phyloP scores from a whole-genome alignment of 2,797 vertebrate species.

The Acanthurus lineatus region DNA sequence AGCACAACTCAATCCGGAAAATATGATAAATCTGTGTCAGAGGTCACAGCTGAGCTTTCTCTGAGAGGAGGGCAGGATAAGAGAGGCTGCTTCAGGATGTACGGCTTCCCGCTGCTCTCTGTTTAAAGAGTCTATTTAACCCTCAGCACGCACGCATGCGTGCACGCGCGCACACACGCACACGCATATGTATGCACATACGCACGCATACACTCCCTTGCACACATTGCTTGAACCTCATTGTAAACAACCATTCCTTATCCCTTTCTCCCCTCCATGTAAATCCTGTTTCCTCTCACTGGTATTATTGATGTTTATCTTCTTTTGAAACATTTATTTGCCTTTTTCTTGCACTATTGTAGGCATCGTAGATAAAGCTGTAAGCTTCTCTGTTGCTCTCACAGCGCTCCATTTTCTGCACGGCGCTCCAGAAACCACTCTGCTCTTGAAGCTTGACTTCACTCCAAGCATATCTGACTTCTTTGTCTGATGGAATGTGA shows the following conservation, averaged over 20 bases:
- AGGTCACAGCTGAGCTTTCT: slow-evolving; percentile 41
- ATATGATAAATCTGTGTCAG: slow-evolving; percentile 30
- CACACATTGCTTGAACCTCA: not conserved
- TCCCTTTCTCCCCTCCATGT: slow-evolving; percentile 27
- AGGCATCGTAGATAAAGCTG: not conserved
- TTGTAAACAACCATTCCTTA: slow-evolving; percentile 39
- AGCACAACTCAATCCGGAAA: not conserved
- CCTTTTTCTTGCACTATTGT: slow-evolving; percentile 17
- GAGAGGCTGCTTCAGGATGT: slow-evolving; percentile 21
- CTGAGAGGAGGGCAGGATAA: slow-evolving; percentile 28
- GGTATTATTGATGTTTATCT: slow-evolving; percentile 53
- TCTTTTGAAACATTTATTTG: slow-evolving; percentile 28
- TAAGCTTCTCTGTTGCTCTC: slow-evolving; percentile 8
- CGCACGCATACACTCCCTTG: not conserved
- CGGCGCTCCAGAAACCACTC: slow-evolving; percentile 40
- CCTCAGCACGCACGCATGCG: slow-evolving; percentile 3
- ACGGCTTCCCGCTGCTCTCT: slow-evolving; percentile 24
- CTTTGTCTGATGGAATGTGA: slow-evolving; percentile 76
- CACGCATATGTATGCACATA: not conserved
- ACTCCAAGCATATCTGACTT: slow-evolving; percentile 50
- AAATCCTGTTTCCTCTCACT: slow-evolving; percentile 52
- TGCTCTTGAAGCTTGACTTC: slow-evolving; percentile 62
- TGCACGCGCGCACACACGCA: not conserved
- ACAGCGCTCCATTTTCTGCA: slow-evolving; percentile 44
- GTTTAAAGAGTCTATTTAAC: slow-evolving; percentile 28